A percentile compares a stretch with the other conserved stretches of the same genome.
Evolutionary conservation across 2,113 vertebrate species (phyloP).

Genomic region (Cairina moschata): DNA sequence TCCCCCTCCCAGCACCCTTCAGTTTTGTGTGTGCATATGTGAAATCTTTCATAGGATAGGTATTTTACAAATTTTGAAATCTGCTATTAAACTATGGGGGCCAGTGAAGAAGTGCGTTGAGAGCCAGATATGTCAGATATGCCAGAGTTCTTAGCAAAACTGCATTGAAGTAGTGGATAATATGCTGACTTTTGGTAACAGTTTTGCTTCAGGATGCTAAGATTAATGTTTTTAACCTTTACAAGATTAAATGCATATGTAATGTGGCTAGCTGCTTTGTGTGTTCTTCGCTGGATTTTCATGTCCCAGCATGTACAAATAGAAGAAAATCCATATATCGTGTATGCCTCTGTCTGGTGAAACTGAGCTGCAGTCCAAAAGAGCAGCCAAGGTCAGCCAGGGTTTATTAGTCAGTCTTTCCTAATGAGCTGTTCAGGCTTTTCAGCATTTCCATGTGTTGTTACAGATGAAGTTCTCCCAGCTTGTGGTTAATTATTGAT

Average conservation of each 20-base stretch:
- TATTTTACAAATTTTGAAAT: not conserved
- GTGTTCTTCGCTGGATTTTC: not conserved
- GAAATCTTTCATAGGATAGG: not conserved
- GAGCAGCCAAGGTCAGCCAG: constrained; percentile 51
- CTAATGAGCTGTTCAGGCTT: constrained; percentile 57
- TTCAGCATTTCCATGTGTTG: constrained; percentile 54
- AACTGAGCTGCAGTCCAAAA: constrained; percentile 2
- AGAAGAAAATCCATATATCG: not conserved
- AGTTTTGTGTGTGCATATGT: not conserved
- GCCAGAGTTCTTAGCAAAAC: not conserved
- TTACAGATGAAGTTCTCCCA: constrained; percentile 58
- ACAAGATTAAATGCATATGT: not conserved
- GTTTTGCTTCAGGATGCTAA: not conserved
- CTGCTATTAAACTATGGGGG: not conserved
- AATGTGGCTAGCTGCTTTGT: not conserved
- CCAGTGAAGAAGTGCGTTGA: not conserved
- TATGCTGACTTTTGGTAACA: not conserved
- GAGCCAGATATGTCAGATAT: not conserved
- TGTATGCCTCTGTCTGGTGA: not conserved
- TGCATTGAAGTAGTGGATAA: not conserved
- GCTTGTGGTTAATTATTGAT: constrained; percentile 57
- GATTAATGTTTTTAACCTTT: not conserved
- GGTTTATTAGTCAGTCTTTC: constrained; percentile 59
- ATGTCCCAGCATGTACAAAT: not conserved
- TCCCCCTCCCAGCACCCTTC: too few species aligned